Base-by-base conservation (phyloP, 2,113 vertebrate species). In the Tachycineta bicolor region DNA sequence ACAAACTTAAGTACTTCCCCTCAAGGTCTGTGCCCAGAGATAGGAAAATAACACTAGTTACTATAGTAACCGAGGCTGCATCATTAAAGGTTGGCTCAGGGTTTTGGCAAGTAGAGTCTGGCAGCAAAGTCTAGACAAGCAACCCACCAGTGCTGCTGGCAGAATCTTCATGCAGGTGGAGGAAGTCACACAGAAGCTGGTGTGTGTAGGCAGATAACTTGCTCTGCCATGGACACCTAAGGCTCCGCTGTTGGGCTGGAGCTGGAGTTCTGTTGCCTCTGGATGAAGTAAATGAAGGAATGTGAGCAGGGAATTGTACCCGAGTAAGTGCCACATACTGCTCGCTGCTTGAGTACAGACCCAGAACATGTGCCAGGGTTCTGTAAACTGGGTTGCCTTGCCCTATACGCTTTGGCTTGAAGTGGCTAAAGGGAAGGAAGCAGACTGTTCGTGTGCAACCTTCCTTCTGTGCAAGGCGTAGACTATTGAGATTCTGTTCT, bases 81-180 rank as follows among this genome's bases (percentile, higher is more conserved):
- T 84, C 74, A 75, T 68, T 93, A 84, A 82, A 76, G 33, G 5
- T n/a, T 93, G 90, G 69, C 92, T 91, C 39, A 59, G 56, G 19
- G 23, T 75, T 96, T 89, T 94, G 69, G 94, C 69, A 89, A 49
- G 74, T 39, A 39, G 33, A 64, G 44, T 58, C 86, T 94, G 80
- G 89, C 89, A 89, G 68, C 12, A 83, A 90, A 83, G 68, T 68
- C 63, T 80, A 77, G 63, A 77, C 37, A 76, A 90, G 84, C 84
- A 78, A 75, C 81, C 44, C n/a, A 94, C 37, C 44, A 44, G 62
- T 82, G 74, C 52, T 90, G 88, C 49, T 94, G 96, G 94, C 85
- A 79, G 70, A 8, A 39, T 68, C 44, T 49, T 68, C 67, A 8
- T 46, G 87, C 90, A 97, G 95, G 92, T 96, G 94, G 87, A 87